These are phyloP conservation scores for Hypercompe scribonia DNA, from an alignment of 2,888 invertebrate species.

Conservation along the genomic window DNA sequence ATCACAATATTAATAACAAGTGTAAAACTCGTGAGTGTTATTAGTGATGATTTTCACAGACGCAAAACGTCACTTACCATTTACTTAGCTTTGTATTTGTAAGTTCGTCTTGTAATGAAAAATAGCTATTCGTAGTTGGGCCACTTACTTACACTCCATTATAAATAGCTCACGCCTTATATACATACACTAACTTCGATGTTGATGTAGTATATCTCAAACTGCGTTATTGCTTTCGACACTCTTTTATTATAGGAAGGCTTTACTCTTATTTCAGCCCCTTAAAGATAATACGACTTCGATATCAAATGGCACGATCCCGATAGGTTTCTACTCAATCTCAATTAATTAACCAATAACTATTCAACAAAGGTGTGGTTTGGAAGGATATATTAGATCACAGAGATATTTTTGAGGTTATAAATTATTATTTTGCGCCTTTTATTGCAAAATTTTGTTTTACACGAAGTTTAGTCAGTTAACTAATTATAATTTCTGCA, in stretches of 20 bases:
- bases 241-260: not conserved
- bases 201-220: no score
- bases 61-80: no score
- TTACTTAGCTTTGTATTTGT: no score
- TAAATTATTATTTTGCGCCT: not conserved
- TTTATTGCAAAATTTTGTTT: not conserved
- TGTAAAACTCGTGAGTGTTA: no score
- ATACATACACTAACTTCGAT: no score
- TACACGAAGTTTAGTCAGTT: not conserved
- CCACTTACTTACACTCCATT: no score
- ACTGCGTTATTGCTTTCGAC: not conserved
- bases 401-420: not conserved
- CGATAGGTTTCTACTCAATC: not conserved
- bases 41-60: no score
- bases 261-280: not conserved
- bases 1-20: no score
- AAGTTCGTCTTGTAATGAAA: no score
- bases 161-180: no score
- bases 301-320: not conserved
- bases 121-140: no score
- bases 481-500: not conserved
- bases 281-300: not conserved
- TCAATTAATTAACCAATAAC: not conserved
- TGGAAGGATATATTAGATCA: not conserved
- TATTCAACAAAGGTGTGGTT: not conserved